phyloP scores from a whole-genome alignment of 1,140 invertebrate species.

The Harpegnathos saltator region DNA sequence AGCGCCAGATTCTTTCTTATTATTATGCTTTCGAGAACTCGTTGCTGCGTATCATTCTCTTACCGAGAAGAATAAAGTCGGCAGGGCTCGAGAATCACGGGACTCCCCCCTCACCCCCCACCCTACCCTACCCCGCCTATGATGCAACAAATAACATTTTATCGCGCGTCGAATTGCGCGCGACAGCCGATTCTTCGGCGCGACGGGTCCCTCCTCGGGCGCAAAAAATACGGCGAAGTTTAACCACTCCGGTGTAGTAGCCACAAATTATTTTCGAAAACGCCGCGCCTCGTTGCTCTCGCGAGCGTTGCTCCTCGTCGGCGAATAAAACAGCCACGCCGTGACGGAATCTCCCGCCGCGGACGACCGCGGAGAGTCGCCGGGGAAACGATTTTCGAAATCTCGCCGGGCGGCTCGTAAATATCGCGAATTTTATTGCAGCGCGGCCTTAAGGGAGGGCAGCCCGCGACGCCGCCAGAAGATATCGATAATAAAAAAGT shows the following conservation, averaged over 20 bases:
- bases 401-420: constrained; percentile 53
- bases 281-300: not conserved
- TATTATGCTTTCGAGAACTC: too few species aligned
- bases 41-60: too few species aligned
- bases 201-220: not conserved
- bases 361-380: not conserved
- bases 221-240: not conserved
- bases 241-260: not conserved
- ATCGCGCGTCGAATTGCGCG: not conserved
- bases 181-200: not conserved
- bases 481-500: constrained; percentile 69
- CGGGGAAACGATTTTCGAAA: constrained; percentile 33
- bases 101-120: too few species aligned
- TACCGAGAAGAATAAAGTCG: too few species aligned
- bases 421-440: constrained; percentile 68
- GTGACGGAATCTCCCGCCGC: not conserved
- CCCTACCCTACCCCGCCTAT: too few species aligned
- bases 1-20: too few species aligned
- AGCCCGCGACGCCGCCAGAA: constrained; percentile 25
- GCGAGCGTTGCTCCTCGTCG: not conserved
- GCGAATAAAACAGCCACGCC: constrained; percentile 40
- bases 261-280: constrained; percentile 48
- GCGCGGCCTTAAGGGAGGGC: not conserved
- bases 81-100: too few species aligned
- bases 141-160: not conserved